Evolutionary conservation across 2,113 vertebrate genomes (phyloP).

Genomic region (Tupaia tana): DNA sequence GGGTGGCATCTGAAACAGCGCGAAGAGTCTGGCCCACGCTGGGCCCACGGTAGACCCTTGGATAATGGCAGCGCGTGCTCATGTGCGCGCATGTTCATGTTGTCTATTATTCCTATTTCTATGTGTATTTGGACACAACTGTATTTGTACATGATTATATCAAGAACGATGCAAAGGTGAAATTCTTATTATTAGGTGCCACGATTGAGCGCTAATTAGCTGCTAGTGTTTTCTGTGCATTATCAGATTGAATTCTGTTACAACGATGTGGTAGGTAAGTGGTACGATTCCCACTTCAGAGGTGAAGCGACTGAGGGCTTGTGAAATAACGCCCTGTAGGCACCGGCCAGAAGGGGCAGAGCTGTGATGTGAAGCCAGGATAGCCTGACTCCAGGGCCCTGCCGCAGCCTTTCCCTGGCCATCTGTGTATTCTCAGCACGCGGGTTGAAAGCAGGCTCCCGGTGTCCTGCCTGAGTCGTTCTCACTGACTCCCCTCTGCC

Average conservation of each 20-base stretch:
- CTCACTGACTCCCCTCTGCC: background rate
- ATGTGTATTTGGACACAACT: background rate
- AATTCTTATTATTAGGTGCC: background rate
- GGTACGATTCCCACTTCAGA: background rate
- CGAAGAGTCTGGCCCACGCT: background rate
- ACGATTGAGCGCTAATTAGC: background rate
- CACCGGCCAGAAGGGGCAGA: background rate
- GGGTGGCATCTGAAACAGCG: background rate
- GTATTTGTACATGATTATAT: background rate
- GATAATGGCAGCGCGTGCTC: background rate
- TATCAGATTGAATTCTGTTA: background rate
- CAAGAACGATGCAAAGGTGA: background rate
- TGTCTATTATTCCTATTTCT: background rate
- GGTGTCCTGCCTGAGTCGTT: background rate
- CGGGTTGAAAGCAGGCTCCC: background rate
- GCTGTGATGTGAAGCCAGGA: background rate
- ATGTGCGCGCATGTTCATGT: background rate
- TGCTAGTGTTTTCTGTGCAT: background rate
- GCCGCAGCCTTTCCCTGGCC: background rate
- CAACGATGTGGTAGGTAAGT: background rate
- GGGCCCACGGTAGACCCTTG: background rate
- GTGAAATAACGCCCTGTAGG: background rate
- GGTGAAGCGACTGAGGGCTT: background rate
- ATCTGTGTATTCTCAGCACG: accelerated
- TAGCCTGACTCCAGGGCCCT: background rate